Conservation (phyloP, 2,113 vertebrate species). For the Accipiter cooperii region DNA sequence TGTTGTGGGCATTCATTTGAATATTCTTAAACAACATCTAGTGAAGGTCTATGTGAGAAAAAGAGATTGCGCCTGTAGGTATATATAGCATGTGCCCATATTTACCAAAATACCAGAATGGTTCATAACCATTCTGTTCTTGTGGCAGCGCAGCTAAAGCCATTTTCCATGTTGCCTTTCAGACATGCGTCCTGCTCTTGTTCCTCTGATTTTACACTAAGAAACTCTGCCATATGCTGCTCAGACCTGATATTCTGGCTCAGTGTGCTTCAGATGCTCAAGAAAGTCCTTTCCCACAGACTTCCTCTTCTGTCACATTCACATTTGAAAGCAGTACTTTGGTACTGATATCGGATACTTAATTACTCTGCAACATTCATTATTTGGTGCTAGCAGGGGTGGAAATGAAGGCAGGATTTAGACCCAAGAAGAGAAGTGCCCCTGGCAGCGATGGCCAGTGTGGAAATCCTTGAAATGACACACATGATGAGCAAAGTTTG, state of each 20-base stretch:
- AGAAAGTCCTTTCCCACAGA: not conserved
- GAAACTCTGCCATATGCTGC: not conserved
- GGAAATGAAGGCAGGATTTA: not conserved
- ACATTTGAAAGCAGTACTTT: not conserved
- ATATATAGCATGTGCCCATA: not conserved
- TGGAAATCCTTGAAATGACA: not conserved
- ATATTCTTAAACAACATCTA: not conserved
- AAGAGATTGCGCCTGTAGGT: rapidly evolving
- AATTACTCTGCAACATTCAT: not conserved
- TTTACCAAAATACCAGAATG: not conserved
- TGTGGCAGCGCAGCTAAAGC: not conserved
- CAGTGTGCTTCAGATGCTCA: not conserved
- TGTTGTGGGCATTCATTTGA: not conserved
- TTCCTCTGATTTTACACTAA: not conserved
- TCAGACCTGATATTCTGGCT: not conserved
- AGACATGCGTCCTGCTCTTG: not conserved
- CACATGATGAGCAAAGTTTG: not conserved
- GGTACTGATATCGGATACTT: not conserved
- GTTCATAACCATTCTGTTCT: not conserved
- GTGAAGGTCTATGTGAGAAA: not conserved
- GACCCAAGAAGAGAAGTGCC: not conserved
- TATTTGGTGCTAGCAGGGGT: not conserved
- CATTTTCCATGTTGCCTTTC: not conserved
- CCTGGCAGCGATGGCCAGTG: not conserved
- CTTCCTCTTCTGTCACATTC: not conserved